Percentiles rank a stretch among this genome's conserved stretches.
Evolutionary conservation across 1,140 invertebrate species (phyloP).

Genomic region (Drosophila punjabiensis): DNA sequence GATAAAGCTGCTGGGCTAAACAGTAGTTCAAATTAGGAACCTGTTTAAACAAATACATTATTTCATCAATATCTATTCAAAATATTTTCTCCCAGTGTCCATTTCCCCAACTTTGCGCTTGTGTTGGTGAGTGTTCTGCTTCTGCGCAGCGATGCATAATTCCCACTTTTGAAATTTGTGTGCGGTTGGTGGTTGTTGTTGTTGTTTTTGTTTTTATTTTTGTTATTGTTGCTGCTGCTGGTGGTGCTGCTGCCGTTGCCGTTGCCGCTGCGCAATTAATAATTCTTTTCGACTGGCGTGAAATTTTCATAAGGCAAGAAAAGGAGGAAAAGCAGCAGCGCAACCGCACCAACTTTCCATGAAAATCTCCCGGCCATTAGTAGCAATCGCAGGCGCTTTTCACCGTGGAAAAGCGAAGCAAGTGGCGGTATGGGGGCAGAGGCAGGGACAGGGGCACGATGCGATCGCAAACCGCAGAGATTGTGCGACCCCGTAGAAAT

Average conservation of each 20-base stretch:
- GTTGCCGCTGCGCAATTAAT: slow-evolving; percentile 78
- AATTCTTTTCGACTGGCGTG: slow-evolving; percentile 82
- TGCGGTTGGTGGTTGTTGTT: slow-evolving; percentile 32
- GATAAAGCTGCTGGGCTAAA: no score
- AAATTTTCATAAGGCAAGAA: slow-evolving; percentile 81
- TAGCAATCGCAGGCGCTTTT: slow-evolving; percentile 64
- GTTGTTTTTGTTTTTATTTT: slow-evolving; percentile 35
- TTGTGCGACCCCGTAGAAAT: slow-evolving; percentile 59
- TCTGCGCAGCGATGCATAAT: slow-evolving; percentile 83
- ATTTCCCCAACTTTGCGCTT: slow-evolving; percentile 22
- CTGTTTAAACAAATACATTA: no score
- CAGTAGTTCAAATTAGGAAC: no score
- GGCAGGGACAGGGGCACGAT: slow-evolving; percentile 3
- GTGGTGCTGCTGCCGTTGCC: slow-evolving; percentile 38
- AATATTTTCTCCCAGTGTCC: neutral
- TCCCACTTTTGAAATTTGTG: slow-evolving; percentile 70
- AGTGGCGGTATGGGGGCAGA: slow-evolving; percentile 1
- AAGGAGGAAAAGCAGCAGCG: slow-evolving; percentile 53
- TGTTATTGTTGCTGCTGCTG: slow-evolving; percentile 26
- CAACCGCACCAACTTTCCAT: slow-evolving; percentile 79
- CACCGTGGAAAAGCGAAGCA: slow-evolving; percentile 28
- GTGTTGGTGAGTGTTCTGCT: slow-evolving; percentile 64
- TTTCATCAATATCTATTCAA: neutral
- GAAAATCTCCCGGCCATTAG: slow-evolving; percentile 70
- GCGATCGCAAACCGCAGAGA: slow-evolving; percentile 58